phyloP scores from a whole-genome alignment of 2,888 invertebrate species.

The Diadromus collaris region DNA sequence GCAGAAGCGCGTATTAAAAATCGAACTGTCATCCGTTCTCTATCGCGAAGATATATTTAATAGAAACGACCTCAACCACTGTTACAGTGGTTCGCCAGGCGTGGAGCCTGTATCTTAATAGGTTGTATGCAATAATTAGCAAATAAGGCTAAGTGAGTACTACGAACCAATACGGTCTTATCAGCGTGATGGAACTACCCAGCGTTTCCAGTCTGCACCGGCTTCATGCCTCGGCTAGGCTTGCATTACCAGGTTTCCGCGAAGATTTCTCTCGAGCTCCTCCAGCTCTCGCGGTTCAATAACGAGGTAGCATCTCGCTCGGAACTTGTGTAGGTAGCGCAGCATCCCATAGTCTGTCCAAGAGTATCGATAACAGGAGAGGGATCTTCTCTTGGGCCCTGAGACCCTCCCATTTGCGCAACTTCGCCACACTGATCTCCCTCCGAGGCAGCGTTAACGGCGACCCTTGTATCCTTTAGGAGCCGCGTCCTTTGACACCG shows the following conservation, averaged over 20 bases:
- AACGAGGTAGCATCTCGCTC: slow-evolving; percentile 54
- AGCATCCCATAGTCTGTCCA: slow-evolving; percentile 23
- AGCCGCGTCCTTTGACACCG: slow-evolving; percentile 41
- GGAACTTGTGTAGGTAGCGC: slow-evolving; percentile 40
- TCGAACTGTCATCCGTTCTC: not conserved
- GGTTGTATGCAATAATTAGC: slow-evolving; percentile 62
- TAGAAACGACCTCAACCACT: slow-evolving; percentile 40
- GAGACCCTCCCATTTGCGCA: slow-evolving; percentile 10
- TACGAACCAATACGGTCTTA: slow-evolving; percentile 35
- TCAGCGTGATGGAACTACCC: slow-evolving; percentile 45
- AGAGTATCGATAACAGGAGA: slow-evolving; percentile 53
- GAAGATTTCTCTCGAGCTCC: slow-evolving; percentile 34
- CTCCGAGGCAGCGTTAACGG: slow-evolving; percentile 20
- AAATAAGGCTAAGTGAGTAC: slow-evolving; percentile 32
- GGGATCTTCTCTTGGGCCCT: slow-evolving; percentile 25
- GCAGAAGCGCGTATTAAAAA: slow-evolving; percentile 46
- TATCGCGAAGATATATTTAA: slow-evolving; percentile 24
- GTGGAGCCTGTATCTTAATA: slow-evolving; percentile 60
- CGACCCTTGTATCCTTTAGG: slow-evolving; percentile 36
- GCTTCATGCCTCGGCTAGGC: slow-evolving; percentile 19
- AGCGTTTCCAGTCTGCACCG: slow-evolving; percentile 33
- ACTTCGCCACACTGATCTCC: not conserved
- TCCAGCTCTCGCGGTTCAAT: slow-evolving; percentile 38
- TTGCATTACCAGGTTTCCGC: slow-evolving; percentile 32
- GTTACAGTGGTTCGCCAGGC: slow-evolving; percentile 34